Percentiles rank a stretch among this genome's conserved stretches.
phyloP scores from a whole-genome alignment of 2,888 invertebrate species.

The Aleiodes alternator region DNA sequence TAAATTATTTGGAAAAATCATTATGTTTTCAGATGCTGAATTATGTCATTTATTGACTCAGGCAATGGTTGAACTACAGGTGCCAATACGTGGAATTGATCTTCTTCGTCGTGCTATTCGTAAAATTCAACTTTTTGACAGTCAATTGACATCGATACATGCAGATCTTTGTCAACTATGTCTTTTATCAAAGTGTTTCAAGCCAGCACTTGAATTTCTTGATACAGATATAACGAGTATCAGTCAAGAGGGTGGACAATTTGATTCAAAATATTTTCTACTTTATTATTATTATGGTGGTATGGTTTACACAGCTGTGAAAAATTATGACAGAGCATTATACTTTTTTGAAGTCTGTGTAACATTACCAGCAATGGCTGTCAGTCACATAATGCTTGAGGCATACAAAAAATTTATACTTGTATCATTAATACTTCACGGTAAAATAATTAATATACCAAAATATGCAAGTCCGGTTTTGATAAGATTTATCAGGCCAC shows the following conservation, averaged over 20 bases:
- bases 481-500: slow-evolving; percentile 87
- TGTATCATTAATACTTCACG: slow-evolving; percentile 92
- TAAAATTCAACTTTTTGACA: slow-evolving; percentile 90
- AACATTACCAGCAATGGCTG: slow-evolving; percentile 95
- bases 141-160: slow-evolving; percentile 95
- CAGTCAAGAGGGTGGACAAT: slow-evolving; percentile 88
- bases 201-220: slow-evolving; percentile 91
- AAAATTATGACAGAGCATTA: slow-evolving; percentile 93
- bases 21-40: slow-evolving; percentile 85
- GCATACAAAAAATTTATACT: slow-evolving; percentile 97
- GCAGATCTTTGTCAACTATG: slow-evolving; percentile 95
- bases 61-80: slow-evolving; percentile 85
- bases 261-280: slow-evolving; percentile 93
- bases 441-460: slow-evolving; percentile 89
- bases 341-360: slow-evolving; percentile 98
- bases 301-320: slow-evolving; percentile 96
- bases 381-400: slow-evolving; percentile 98
- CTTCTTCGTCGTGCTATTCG: slow-evolving; percentile 89
- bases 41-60: slow-evolving; percentile 90
- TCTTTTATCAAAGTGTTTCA: slow-evolving; percentile 92
- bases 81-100: slow-evolving; percentile 89
- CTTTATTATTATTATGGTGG: slow-evolving; percentile 98
- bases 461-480: slow-evolving; percentile 96
- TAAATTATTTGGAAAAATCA: slow-evolving; percentile 17
- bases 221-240: slow-evolving; percentile 95